Evolutionary conservation across 2,888 invertebrate species (phyloP), one percentile per base, ranked within the genome.

Genomic region (Pseudanteris insignis): DNA sequence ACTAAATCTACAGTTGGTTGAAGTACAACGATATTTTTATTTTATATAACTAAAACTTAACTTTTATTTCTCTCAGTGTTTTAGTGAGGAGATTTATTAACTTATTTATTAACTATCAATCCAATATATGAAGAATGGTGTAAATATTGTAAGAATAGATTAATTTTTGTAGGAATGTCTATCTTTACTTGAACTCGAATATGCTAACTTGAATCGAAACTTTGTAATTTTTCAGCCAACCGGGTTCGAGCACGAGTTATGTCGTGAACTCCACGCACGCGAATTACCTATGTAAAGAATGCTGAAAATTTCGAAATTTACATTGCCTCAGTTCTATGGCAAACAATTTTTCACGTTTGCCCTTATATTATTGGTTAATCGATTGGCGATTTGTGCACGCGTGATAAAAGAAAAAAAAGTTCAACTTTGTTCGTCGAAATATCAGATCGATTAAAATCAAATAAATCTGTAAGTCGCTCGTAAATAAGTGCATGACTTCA

Each of bases 171-270:
- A 54, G 53, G 53, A 63, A 63, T 57, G 44, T 15, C 37, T 30
- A 58, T 53, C 58, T 53, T 47, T 47, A 47, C 33, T 53, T 53
- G 51, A 51, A 57, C 47, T 48, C 43, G 53, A 63, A 53, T 53
- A 63, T 13, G 48, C 53, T 43, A 57, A 51, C 62, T 57, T 43
- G 53, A 63, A 58, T 58, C 63, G 58, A 63, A 58, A 54, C 51
- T 58, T 55, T 38, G 60, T 53, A 54, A 60, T 60, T 60, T 61
- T 54, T 54, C n/a, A 44, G 54, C 50, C 50, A 50, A 50, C 54
- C 44, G 26, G 54, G 48, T 48, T 61, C 46, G 61, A 61, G 54
- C 54, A 43, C 33, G 33, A 26, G 58, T 57, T 48, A 57, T 37
- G 55, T 55, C 53, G 46, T 53, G 62, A 62, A 55, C 57, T 57